Conservation (phyloP, 2,888 invertebrate species). For the Tenthredo scrophulariae region DNA sequence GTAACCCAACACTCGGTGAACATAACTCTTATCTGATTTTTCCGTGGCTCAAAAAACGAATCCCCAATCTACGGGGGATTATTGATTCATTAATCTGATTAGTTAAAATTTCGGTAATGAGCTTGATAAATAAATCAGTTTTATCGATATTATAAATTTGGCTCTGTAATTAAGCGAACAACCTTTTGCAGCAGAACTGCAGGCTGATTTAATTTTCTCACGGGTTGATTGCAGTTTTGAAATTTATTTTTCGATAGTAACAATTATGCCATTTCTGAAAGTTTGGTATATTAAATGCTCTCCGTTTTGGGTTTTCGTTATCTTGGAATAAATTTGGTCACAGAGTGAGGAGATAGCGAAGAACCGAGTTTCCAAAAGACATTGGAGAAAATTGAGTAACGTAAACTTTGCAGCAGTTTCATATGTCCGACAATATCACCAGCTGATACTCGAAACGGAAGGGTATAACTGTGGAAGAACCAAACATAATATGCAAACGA, state of each 20-base stretch:
- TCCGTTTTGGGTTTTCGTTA: background rate
- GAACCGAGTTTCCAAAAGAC: background rate
- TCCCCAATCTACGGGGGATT: background rate
- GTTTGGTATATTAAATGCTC: background rate
- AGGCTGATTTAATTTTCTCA: background rate
- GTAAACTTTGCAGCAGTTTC: background rate
- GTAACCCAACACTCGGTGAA: background rate
- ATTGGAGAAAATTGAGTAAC: background rate
- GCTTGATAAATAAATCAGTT: background rate
- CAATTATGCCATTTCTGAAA: background rate
- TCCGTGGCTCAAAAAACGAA: background rate
- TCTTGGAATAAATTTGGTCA: background rate
- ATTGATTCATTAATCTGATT: background rate
- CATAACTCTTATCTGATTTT: background rate
- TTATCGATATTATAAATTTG: background rate
- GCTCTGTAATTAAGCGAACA: background rate
- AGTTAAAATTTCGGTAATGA: background rate
- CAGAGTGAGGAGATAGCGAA: background rate
- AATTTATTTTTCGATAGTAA: background rate
- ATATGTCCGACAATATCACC: slow-evolving; percentile 12
- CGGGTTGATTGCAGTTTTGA: background rate
- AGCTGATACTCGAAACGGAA: background rate
- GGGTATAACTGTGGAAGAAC: background rate
- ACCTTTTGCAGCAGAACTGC: background rate
- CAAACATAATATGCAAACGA: slow-evolving; percentile 12